Evolutionary conservation across 2,888 invertebrate genomes (phyloP), one percentile per base, ranked within the genome.

Genomic region (Orchesella flavescens): DNA sequence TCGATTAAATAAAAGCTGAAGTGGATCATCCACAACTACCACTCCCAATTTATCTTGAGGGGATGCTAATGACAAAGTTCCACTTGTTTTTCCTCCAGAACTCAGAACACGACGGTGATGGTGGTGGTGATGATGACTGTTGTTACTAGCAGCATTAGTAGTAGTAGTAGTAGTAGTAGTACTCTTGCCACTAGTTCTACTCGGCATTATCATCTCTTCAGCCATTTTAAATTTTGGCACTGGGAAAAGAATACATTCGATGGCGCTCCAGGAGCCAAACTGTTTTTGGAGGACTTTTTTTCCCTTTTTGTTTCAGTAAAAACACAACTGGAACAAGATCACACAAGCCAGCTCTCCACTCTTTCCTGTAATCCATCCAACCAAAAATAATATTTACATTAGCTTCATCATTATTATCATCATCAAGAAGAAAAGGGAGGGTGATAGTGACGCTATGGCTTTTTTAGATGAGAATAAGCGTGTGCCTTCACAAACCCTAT

Each of bases 301-400:
- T n/a, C n/a, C 34, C 34, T 7, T 34, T 34, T 34, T 34, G 34
- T 34, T 34, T 34, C 34, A 34, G 34, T 34, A 34, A 34, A 34
- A 34, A 34, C 34, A 34, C 34, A 7, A 7, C 34, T 34, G 43
- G 24, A n/a, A 71, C 15, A 55, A 23, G 71, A 53, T 55, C 53
- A 24, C 24, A 15, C 68, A 24, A 49, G 24, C 55, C 53, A 72
- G 73, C 69, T 71, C 69, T 71, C 55, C 72, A 53, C 73, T 69
- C 72, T 63, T 69, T 77, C 84, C 85, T 85, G 85, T 76, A 86
- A 84, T 84, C 79, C 80, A 86, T 80, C 76, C 84, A 84, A 86
- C 69, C 71, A 85, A 84, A 84, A 78, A 85, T 82, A 85, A 85
- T 85, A 85, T 85, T 85, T 84, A 84, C 84, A 82, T 85, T 85